phyloP scores from a whole-genome alignment of 2,888 invertebrate genomes.

The Heliothis peltigera region DNA sequence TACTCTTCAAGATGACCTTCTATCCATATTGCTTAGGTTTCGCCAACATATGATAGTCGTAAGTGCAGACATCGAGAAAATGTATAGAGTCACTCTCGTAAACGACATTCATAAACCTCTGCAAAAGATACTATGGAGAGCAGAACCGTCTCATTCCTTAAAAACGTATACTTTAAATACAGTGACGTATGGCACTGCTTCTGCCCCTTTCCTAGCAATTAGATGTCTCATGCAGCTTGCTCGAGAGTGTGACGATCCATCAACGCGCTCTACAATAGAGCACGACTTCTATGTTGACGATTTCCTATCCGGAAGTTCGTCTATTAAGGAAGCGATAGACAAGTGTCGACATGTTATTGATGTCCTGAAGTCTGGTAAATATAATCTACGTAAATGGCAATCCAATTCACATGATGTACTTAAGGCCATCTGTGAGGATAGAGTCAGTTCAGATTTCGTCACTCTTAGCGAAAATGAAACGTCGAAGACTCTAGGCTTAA shows the following conservation, averaged over 20 bases:
- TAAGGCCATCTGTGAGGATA: background rate
- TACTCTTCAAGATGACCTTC: background rate
- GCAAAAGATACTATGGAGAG: background rate
- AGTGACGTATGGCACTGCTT: too few relatives aligned
- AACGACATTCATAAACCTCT: background rate
- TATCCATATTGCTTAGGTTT: constrained; percentile 3
- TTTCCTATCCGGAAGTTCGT: constrained; percentile 2
- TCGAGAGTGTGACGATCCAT: constrained; percentile 1
- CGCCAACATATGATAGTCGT: constrained; percentile 3
- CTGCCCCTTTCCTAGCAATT: background rate
- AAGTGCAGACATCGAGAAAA: constrained; percentile 1
- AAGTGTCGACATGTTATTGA: background rate
- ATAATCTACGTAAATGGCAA: constrained; percentile 8
- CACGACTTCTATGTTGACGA: constrained; percentile 12
- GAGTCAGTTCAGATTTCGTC: background rate
- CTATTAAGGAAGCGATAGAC: background rate
- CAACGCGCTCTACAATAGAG: constrained; percentile 3
- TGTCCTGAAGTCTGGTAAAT: background rate
- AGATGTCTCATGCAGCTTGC: background rate
- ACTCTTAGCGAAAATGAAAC: too few relatives aligned
- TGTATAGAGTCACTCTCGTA: background rate
- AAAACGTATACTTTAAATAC: too few relatives aligned
- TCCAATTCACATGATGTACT: background rate
- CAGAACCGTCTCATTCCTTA: too few relatives aligned
- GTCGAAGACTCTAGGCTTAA: too few relatives aligned